Percentiles rank a stretch among this genome's conserved stretches.
phyloP scores from a whole-genome alignment of 1,140 invertebrate genomes.

The Diachasmimorpha longicaudata region DNA sequence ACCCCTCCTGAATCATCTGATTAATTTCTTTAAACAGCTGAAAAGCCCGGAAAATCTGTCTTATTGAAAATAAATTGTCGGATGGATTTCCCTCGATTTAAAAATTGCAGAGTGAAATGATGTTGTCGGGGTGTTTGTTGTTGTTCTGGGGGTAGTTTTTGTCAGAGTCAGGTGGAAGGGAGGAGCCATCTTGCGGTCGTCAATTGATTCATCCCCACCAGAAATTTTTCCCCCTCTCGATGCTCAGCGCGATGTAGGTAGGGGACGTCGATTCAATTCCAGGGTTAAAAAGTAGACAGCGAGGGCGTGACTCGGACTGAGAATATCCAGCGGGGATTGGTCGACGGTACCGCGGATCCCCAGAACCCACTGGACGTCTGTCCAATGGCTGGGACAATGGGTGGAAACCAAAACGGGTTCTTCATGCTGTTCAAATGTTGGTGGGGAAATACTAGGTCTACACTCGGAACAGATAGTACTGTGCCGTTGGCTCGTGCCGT shows the following conservation, averaged over 20 bases:
- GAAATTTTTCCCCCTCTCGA: slow-evolving; percentile 14
- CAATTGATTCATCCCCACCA: slow-evolving; percentile 61
- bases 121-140: not conserved
- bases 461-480: slow-evolving; percentile 58
- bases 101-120: slow-evolving; percentile 6
- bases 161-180: slow-evolving; percentile 40
- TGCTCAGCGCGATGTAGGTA: slow-evolving; percentile 38
- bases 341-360: slow-evolving; percentile 17
- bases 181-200: slow-evolving; percentile 63
- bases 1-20: not conserved
- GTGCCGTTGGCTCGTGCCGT: slow-evolving; percentile 62
- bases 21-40: too few species aligned
- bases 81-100: too few species aligned
- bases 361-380: slow-evolving; percentile 30
- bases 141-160: slow-evolving; percentile 40
- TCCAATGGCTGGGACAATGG: slow-evolving; percentile 43
- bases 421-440: not conserved
- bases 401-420: slow-evolving; percentile 56
- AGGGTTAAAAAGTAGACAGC: slow-evolving; percentile 33
- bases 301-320: slow-evolving; percentile 21
- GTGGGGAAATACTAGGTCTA: slow-evolving; percentile 30
- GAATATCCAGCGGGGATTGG: slow-evolving; percentile 31
- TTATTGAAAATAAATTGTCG: too few species aligned
- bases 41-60: too few species aligned
- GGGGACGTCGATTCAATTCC: slow-evolving; percentile 35